Percentiles rank a stretch among this genome's conserved stretches.
Conservation (phyloP, 2,888 invertebrate genomes). For the Zele albiditarsus region DNA sequence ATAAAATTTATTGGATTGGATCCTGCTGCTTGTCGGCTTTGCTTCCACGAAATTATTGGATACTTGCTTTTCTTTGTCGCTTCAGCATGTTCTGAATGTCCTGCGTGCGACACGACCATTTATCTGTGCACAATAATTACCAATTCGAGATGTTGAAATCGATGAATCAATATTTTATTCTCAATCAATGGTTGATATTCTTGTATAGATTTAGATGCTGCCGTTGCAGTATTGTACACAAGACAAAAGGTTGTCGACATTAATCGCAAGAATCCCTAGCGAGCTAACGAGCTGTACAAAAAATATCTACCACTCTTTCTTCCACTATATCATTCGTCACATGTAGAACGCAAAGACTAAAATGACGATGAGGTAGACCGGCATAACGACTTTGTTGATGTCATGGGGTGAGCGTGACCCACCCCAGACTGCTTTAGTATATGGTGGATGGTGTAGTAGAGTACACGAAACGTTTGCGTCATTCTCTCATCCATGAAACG, state of each 20-base stretch:
- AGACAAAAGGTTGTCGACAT: slow-evolving; percentile 40
- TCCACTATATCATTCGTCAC: slow-evolving; percentile 34
- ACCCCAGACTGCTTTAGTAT: slow-evolving; percentile 26
- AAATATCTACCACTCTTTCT: neutral
- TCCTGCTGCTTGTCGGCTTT: slow-evolving; percentile 1
- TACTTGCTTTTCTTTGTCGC: neutral
- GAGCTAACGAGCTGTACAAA: slow-evolving; percentile 34
- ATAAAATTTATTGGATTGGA: slow-evolving; percentile 34
- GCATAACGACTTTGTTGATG: slow-evolving; percentile 37
- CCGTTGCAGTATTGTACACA: slow-evolving; percentile 6
- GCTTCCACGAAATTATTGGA: neutral
- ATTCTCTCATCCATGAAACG: slow-evolving; percentile 29
- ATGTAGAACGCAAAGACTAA: slow-evolving; percentile 20
- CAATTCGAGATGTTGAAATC: neutral
- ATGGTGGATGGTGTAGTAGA: slow-evolving; percentile 21
- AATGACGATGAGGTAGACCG: neutral
- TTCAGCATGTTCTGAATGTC: slow-evolving; percentile 14
- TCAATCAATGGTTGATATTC: slow-evolving; percentile 23
- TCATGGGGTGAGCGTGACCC: slow-evolving; percentile 34
- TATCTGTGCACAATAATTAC: slow-evolving; percentile 39
- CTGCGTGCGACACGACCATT: slow-evolving; percentile 44
- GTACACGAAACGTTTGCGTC: slow-evolving; percentile 32
- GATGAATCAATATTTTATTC: slow-evolving; percentile 34
- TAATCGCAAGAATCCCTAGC: slow-evolving; percentile 31
- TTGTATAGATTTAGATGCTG: neutral